phyloP scores from a whole-genome alignment of 2,797 vertebrate species.

The Etheostoma perlongum region DNA sequence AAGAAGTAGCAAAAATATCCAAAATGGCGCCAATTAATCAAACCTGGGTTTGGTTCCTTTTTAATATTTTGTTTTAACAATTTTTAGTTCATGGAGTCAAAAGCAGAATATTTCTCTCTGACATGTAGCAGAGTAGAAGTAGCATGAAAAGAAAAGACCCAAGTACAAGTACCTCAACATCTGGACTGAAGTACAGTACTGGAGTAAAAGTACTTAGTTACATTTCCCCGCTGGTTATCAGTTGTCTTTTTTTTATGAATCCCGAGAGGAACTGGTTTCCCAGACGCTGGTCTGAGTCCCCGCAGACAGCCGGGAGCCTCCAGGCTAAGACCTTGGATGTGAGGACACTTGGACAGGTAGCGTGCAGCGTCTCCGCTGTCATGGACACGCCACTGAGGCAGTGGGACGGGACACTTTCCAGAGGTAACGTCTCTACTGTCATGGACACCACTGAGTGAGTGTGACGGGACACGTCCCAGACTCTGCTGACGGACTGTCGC shows the following conservation, averaged over 20 bases:
- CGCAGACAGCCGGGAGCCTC: conserved; percentile 60
- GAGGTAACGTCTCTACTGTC: conserved; percentile 39
- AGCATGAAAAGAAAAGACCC: too few relatives aligned
- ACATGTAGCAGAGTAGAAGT: too few relatives aligned
- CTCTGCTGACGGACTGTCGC: conserved; percentile 59
- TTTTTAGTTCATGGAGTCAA: too few relatives aligned
- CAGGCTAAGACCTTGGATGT: conserved; percentile 19
- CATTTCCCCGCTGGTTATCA: conserved; percentile 19
- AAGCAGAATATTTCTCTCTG: too few relatives aligned
- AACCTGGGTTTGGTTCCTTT: too few relatives aligned
- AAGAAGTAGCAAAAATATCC: too few relatives aligned
- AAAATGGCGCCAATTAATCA: too few relatives aligned
- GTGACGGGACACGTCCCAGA: conserved; percentile 70
- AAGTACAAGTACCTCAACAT: too few relatives aligned
- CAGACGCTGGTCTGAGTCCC: conserved; percentile 1
- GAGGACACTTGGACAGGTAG: conserved; percentile 57
- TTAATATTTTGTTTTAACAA: too few relatives aligned
- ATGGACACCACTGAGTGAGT: conserved; percentile 67
- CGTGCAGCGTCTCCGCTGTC: conserved; percentile 46
- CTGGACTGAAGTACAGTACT: too few relatives aligned
- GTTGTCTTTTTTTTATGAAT: conserved; percentile 49
- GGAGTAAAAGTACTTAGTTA: too few relatives aligned
- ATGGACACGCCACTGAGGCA: conserved; percentile 59
- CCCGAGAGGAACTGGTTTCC: conserved; percentile 16
- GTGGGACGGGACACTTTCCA: conserved; percentile 63